phyloP scores from a whole-genome alignment of 2,797 vertebrate species.

The Micromesistius poutassou region DNA sequence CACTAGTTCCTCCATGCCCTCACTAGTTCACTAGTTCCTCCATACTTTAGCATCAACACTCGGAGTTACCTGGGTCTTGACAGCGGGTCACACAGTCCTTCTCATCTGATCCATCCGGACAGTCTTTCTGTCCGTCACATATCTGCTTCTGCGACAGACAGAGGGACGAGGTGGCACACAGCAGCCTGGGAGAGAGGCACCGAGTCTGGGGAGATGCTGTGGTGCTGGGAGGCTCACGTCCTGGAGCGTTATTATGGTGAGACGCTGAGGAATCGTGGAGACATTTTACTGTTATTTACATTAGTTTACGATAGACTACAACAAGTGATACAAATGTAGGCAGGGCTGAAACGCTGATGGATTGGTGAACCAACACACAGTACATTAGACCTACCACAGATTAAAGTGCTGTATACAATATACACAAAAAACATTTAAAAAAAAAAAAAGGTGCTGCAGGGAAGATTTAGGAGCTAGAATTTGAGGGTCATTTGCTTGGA shows the following conservation, averaged over 20 bases:
- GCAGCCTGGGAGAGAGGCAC: slow-evolving; percentile 65
- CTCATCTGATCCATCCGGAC: slow-evolving; percentile 79
- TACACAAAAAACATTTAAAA: too few relatives aligned
- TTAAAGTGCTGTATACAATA: too few relatives aligned
- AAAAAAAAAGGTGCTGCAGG: too few relatives aligned
- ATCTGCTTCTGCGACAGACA: slow-evolving; percentile 69
- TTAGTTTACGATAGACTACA: background rate
- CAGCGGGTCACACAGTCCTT: slow-evolving; percentile 50
- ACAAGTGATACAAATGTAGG: background rate
- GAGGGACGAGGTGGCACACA: slow-evolving; percentile 67
- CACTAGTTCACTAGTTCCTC: too few relatives aligned
- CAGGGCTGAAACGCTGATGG: too few relatives aligned
- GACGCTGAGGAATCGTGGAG: slow-evolving; percentile 2
- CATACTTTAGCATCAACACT: too few relatives aligned
- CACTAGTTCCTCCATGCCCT: too few relatives aligned
- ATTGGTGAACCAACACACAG: too few relatives aligned
- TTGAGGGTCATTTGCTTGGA: too few relatives aligned
- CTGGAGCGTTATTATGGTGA: slow-evolving; percentile 37
- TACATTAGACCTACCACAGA: too few relatives aligned
- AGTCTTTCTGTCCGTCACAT: slow-evolving; percentile 74
- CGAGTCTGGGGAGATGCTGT: slow-evolving; percentile 11
- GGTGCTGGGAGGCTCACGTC: slow-evolving; percentile 52
- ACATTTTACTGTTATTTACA: background rate
- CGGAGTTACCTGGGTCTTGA: slow-evolving; percentile 54
- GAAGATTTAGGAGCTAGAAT: too few relatives aligned